Evolutionary conservation across 2,113 vertebrate species (phyloP).

Genomic region (Microtus richardsoni): DNA sequence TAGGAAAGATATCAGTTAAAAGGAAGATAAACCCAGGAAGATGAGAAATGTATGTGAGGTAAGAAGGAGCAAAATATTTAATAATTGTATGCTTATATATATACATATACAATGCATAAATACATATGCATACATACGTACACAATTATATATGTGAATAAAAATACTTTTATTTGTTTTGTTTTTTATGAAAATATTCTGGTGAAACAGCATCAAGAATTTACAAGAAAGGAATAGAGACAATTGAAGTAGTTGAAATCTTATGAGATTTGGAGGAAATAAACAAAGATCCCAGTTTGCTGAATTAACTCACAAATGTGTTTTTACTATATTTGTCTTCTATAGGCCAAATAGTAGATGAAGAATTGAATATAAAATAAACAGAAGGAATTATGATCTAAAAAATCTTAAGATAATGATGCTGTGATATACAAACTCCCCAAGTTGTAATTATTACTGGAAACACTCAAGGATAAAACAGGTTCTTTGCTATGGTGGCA

Average conservation of each 20-base stretch:
- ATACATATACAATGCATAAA: neutral
- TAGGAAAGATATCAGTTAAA: neutral
- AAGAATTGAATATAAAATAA: neutral
- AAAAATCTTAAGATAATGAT: neutral
- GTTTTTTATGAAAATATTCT: neutral
- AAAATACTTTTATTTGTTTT: neutral
- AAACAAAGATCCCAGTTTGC: neutral
- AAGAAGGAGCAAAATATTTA: neutral
- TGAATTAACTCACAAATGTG: neutral
- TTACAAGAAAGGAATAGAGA: neutral
- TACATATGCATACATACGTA: neutral
- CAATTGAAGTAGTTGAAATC: neutral
- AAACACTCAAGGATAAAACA: neutral
- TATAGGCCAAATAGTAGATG: neutral
- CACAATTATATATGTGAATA: neutral
- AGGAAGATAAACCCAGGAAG: slow-evolving; percentile 9
- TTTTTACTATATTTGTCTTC: neutral
- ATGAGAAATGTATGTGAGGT: neutral
- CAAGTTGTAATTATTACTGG: neutral
- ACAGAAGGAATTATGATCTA: neutral
- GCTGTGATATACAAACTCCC: neutral
- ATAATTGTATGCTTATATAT: neutral
- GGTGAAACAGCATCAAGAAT: neutral
- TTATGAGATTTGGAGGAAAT: neutral
- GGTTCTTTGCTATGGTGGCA: neutral